A percentile compares a stretch with the other conserved stretches of the same genome.
phyloP scores from a whole-genome alignment of 2,888 invertebrate genomes.

The Neuroscelio doddi region DNA sequence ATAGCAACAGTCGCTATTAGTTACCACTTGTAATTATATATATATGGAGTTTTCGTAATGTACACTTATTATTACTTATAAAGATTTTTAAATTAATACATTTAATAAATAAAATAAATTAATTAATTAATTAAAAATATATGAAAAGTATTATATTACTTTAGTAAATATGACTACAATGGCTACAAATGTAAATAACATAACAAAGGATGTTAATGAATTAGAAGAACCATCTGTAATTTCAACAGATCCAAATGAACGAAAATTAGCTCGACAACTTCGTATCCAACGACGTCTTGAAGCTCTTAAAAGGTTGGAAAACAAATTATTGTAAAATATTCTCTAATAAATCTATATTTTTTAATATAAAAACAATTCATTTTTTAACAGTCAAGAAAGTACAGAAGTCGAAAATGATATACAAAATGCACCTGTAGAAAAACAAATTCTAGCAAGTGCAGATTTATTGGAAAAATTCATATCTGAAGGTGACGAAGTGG shows the following conservation, averaged over 20 bases:
- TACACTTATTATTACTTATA: no score
- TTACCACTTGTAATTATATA: no score
- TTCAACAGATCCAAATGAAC: conserved; percentile 79
- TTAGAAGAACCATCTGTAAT: conserved; percentile 76
- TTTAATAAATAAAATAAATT: no score
- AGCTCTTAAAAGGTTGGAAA: conserved; percentile 73
- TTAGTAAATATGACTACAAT: neutral
- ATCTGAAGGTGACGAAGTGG: conserved; percentile 81
- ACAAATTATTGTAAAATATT: no score
- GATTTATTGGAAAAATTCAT: conserved; percentile 78
- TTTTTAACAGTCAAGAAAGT: conserved; percentile 52
- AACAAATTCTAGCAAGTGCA: conserved; percentile 78
- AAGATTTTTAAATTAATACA: no score
- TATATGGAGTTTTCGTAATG: no score
- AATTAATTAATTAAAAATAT: no score
- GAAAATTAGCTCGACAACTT: conserved; percentile 80
- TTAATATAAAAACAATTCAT: no score
- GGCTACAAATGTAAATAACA: neutral
- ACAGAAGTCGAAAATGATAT: conserved; percentile 66
- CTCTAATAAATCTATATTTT: no score
- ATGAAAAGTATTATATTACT: no score
- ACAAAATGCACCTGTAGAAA: conserved; percentile 76
- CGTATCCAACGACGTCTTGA: conserved; percentile 79
- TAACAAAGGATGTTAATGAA: conserved; percentile 57
- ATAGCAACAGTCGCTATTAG: no score